Base-by-base conservation (phyloP, 2,888 invertebrate genomes). In the Drosophila picticornis region DNA sequence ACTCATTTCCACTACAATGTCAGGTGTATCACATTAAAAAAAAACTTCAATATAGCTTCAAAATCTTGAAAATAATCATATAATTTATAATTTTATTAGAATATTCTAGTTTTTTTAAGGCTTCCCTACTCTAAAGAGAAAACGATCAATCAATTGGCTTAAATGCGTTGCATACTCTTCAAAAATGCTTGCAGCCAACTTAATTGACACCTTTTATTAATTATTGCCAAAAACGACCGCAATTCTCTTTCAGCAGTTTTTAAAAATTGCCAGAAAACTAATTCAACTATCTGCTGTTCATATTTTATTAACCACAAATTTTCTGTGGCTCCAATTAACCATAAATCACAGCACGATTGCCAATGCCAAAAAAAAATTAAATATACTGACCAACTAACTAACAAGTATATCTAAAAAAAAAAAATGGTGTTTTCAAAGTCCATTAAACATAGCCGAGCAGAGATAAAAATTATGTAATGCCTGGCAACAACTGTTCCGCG, bases 401-500 rank as follows among this genome's bases (percentile, higher is more conserved):
- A 55, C 38, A 69, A 70, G 57, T 50, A 60, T 52, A 59, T 59
- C 60, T 62, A 62, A 50, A 56, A 58, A 55, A 36, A 50, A 11
- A 32, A 29, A 36, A 62, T 36, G 25, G 50, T 66, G 38, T 68
- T 66, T 69, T 68, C 62, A 68, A 65, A 66, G 58, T 34, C 56
- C 61, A 77, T 77, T 77, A 73, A 74, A 73, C 57, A 55, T 69
- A 53, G 68, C 81, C 34, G 63, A 50, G 38, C 60, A 59, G n/a
- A 67, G 52, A 67, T 52, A 74, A 50, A 74, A 60, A 62, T 84
- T 86, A 84, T 84, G 84, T 77, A 85, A 86, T 69, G 52, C 51
- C 55, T n/a, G 29, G 32, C 64, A 40, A 57, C 64, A 72, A 75
- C 82, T 75, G 76, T 80, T 75, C 74, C 77, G 69, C 68, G 58